Percentiles rank a stretch among this genome's conserved stretches.
phyloP scores from a whole-genome alignment of 2,888 invertebrate species.

The Orthosia incerta region DNA sequence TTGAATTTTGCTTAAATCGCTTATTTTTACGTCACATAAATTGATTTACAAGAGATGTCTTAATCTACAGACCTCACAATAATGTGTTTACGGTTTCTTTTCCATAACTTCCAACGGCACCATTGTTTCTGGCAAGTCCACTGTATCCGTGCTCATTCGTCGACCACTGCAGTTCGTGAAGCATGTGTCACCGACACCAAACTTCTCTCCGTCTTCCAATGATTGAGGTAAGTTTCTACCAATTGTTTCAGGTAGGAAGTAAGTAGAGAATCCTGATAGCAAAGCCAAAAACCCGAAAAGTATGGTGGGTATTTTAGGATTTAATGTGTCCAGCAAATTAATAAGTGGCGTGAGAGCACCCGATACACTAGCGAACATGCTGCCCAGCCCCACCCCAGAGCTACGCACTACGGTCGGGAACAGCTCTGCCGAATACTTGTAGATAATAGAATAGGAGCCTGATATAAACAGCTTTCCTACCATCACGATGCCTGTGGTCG shows the following conservation, averaged over 20 bases:
- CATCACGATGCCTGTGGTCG: conserved; percentile 93
- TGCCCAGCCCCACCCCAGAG: conserved; percentile 95
- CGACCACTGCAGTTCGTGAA: conserved; percentile 92
- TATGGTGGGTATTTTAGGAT: conserved; percentile 94
- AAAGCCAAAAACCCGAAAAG: conserved; percentile 94
- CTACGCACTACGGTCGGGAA: conserved; percentile 96
- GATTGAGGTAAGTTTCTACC: conserved; percentile 96
- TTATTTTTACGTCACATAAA: conserved; percentile 30
- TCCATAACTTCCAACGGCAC: conserved; percentile 82
- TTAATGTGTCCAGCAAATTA: conserved; percentile 94
- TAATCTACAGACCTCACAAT: conserved; percentile 37
- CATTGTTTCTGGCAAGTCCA: conserved; percentile 86
- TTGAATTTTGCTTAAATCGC: conserved; percentile 19
- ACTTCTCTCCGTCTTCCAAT: conserved; percentile 95
- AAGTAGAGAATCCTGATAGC: conserved; percentile 93
- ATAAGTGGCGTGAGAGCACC: conserved; percentile 95
- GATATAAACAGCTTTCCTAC: conserved; percentile 96
- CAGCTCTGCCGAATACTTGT: conserved; percentile 96
- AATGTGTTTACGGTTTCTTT: conserved; percentile 75
- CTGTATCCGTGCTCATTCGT: conserved; percentile 82
- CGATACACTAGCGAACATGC: conserved; percentile 96
- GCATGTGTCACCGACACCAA: conserved; percentile 95
- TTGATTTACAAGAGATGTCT: conserved; percentile 27
- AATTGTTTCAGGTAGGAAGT: conserved; percentile 95
- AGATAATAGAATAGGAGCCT: conserved; percentile 96